phyloP scores from a whole-genome alignment of 1,140 invertebrate species.

The Sweltsa coloradensis region DNA sequence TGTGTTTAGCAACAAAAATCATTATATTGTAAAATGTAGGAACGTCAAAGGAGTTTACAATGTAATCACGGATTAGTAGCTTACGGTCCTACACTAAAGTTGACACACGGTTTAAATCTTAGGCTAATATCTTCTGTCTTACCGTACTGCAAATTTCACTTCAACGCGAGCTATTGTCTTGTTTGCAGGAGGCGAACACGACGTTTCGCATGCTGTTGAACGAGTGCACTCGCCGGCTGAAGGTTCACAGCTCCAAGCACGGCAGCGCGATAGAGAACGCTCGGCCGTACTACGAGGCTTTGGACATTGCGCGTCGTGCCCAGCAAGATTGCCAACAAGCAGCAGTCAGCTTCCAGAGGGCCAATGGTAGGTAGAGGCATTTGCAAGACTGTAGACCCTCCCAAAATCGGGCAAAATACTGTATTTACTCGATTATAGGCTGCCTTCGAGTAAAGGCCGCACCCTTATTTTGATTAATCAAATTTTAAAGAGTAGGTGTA shows the following conservation, averaged over 20 bases:
- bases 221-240: constrained; percentile 73
- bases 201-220: constrained; percentile 71
- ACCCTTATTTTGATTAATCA: too few relatives aligned
- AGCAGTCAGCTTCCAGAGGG: constrained; percentile 82
- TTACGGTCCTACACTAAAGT: too few relatives aligned
- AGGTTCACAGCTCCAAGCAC: constrained; percentile 69
- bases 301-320: constrained; percentile 50
- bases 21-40: too few relatives aligned
- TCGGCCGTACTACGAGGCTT: constrained; percentile 80
- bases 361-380: constrained; percentile 50
- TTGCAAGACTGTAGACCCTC: not conserved
- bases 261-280: constrained; percentile 81
- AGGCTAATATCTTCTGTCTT: not conserved
- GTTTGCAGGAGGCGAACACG: constrained; percentile 61
- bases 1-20: not conserved
- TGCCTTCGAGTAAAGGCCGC: too few relatives aligned
- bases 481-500: too few relatives aligned
- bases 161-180: constrained; percentile 4
- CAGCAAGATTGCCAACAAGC: constrained; percentile 78
- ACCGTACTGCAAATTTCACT: not conserved
- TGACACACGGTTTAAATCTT: not conserved
- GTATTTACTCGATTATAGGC: too few relatives aligned
- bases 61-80: too few relatives aligned
- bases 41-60: too few relatives aligned
- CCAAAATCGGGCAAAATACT: too few relatives aligned